phyloP scores from a whole-genome alignment of 2,113 vertebrate species.

The Mesembrinibis cayennensis region DNA sequence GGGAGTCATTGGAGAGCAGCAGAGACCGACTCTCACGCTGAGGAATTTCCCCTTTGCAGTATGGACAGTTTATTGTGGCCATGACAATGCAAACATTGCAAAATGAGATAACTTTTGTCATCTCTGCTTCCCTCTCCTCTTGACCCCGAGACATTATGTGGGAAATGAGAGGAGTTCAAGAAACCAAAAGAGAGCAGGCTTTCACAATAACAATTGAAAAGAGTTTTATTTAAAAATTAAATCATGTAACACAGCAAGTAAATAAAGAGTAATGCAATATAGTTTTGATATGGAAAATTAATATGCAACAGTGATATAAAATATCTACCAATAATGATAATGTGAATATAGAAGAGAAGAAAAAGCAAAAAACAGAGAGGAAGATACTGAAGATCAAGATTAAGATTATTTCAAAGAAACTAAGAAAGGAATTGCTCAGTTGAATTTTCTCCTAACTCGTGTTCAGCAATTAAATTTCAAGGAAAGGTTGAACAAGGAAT shows the following conservation, averaged over 20 bases:
- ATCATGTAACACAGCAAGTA: neutral
- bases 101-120: neutral
- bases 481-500: neutral
- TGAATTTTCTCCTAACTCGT: neutral
- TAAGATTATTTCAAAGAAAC: neutral
- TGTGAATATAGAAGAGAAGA: neutral
- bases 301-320: neutral
- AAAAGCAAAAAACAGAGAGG: neutral
- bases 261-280: neutral
- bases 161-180: neutral
- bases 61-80: neutral
- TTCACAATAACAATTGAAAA: neutral
- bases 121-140: neutral
- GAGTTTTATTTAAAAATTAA: neutral
- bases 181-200: neutral
- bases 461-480: neutral
- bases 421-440: neutral
- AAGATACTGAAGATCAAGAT: neutral
- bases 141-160: neutral
- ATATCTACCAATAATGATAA: neutral
- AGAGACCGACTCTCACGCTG: neutral
- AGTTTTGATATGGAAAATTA: neutral
- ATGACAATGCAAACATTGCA: neutral
- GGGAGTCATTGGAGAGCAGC: neutral
- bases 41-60: neutral